These are phyloP conservation scores for Metridium senile DNA, from an alignment of 92 coral and sea anemone species.

Conservation along the genomic window DNA sequence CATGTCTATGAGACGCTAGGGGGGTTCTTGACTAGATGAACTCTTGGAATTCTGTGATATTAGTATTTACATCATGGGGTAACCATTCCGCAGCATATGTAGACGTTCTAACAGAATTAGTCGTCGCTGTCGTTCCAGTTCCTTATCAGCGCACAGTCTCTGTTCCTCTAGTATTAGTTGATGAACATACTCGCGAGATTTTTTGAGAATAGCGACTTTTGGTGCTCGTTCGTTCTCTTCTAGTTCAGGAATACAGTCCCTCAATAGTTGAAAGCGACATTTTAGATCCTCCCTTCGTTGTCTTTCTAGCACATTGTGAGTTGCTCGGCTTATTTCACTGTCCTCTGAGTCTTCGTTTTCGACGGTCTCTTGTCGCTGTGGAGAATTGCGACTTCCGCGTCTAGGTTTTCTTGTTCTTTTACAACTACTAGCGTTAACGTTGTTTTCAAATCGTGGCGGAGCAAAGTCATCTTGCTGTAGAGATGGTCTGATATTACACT, in stretches of 20 bases:
- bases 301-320: constrained; percentile 93
- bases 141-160: constrained; percentile 90
- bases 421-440: constrained; percentile 28
- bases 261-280: constrained; percentile 85
- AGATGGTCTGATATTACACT: constrained; percentile 21
- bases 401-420: constrained; percentile 83
- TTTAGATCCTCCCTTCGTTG: constrained; percentile 95
- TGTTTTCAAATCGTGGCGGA: constrained; percentile 65
- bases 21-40: constrained; percentile 12
- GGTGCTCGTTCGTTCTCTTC: constrained; percentile 98
- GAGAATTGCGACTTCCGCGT: constrained; percentile 77
- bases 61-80: constrained; percentile 55
- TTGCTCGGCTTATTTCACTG: constrained; percentile 95
- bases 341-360: constrained; percentile 97
- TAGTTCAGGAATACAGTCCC: constrained; percentile 95
- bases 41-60: neutral
- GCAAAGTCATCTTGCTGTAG: constrained; percentile 60
- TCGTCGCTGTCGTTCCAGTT: constrained; percentile 88
- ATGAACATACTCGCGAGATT: constrained; percentile 93
- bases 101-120: constrained; percentile 84
- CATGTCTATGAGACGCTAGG: constrained; percentile 14
- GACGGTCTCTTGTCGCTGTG: constrained; percentile 63
- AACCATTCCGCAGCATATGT: constrained; percentile 73
- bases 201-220: constrained; percentile 91
- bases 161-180: constrained; percentile 82